Base-by-base conservation (phyloP, 2,888 invertebrate genomes). In the Dioctria linearis region DNA sequence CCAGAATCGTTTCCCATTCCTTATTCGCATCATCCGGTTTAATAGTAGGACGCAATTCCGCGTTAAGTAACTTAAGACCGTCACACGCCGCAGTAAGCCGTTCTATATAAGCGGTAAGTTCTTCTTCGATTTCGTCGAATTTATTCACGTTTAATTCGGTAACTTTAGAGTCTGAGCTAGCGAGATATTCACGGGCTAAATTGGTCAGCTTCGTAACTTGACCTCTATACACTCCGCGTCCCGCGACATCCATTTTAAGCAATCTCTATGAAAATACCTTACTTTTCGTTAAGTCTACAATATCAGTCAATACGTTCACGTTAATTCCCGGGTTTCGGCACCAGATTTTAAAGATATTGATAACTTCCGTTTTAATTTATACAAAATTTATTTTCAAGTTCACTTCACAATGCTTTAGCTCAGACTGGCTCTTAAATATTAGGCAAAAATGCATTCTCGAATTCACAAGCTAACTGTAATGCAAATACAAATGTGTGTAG, bases 71-170 rank as follows among this genome's bases (percentile, higher is more conserved):
- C 5, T 39, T 63, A 40, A 63, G 63, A 63, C 63, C 63, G 5
- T 63, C 63, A 25, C 25, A 37, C 4, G 63, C 63, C 11, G 3
- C 39, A 4, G 37, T 3, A 9, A 63, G 6, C 4, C 63, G 63
- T 63, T 39, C 63, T 5, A 63, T 3, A 39, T 63, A 63, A 5
- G 63, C 11, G 8, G 11, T 37, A 25, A 63, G 5, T 63, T 63
- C 63, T 63, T 63, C 63, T 11, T 63, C 63, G 40, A 63, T 63
- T 63, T 63, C 63, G 1, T 63, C 63, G 63, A 63, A 63, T 37
- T 63, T 13, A 5, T 8, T 5, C 8, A 11, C 39, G 39, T 63
- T 63, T 39, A 5, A 4, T 11, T 63, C 63, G 39, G 6, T 63
- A 9, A 63, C 6, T 39, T 63, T 63, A 9, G 63, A 63, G 2